Evolutionary conservation across 2,888 invertebrate genomes (phyloP).

Genomic region (Agrochola litura): DNA sequence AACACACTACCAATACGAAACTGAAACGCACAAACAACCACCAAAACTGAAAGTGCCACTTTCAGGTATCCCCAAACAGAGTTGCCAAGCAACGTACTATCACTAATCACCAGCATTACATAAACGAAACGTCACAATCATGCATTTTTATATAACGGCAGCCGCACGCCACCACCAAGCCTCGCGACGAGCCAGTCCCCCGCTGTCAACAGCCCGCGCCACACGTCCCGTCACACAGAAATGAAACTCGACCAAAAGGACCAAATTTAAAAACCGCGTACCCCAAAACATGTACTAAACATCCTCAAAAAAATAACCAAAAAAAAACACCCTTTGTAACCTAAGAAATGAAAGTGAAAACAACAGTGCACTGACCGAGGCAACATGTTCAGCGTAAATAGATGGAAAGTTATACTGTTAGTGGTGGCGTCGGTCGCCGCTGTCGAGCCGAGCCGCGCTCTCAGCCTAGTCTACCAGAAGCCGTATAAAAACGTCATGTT

Average conservation of each 20-base stretch:
- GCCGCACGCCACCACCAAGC: conserved; percentile 47
- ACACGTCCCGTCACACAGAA: conserved; percentile 70
- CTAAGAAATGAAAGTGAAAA: conserved; percentile 87
- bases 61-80: conserved; percentile 69
- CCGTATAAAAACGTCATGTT: conserved; percentile 84
- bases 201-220: conserved; percentile 61
- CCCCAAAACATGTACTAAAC: conserved; percentile 73
- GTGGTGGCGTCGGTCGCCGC: conserved; percentile 80
- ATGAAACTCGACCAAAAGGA: conserved; percentile 68
- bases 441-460: conserved; percentile 85
- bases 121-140: conserved; percentile 73
- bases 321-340: conserved; percentile 57
- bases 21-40: conserved; percentile 30
- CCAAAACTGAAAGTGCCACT: conserved; percentile 66
- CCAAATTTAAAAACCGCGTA: conserved; percentile 61
- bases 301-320: conserved; percentile 58
- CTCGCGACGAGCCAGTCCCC: conserved; percentile 59
- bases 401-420: conserved; percentile 88
- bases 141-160: conserved; percentile 77
- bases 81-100: conserved; percentile 70
- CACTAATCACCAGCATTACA: conserved; percentile 75
- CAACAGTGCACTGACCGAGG: conserved; percentile 84
- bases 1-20: not conserved
- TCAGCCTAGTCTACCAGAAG: conserved; percentile 82
- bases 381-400: conserved; percentile 88